phyloP scores from a whole-genome alignment of 2,888 invertebrate genomes.

The Cristatella mucedo region DNA sequence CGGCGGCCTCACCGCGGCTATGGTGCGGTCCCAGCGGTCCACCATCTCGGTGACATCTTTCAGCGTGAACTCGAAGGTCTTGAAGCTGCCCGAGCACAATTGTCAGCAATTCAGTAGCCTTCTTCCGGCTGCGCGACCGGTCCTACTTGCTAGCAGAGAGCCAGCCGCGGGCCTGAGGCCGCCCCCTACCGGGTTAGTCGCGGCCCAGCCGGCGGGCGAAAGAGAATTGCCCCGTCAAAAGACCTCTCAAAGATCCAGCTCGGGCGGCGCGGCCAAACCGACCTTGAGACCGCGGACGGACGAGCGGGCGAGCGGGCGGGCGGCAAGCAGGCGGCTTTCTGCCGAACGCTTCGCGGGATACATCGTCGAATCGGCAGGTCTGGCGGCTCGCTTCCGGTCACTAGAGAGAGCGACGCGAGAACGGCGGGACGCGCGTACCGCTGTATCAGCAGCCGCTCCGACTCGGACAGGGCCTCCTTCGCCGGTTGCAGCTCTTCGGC shows the following conservation, averaged over 20 bases:
- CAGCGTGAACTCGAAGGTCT: slow-evolving; percentile 30
- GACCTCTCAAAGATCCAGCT: too few species aligned
- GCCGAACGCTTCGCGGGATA: too few species aligned
- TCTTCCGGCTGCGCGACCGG: slow-evolving; percentile 27
- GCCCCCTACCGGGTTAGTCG: too few species aligned
- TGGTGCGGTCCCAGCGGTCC: slow-evolving; percentile 34
- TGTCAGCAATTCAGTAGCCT: not conserved
- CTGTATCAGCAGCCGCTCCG: slow-evolving; percentile 30
- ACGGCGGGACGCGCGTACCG: slow-evolving; percentile 20
- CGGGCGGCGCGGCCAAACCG: too few species aligned
- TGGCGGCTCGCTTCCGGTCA: not conserved
- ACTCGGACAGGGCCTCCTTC: slow-evolving; percentile 23
- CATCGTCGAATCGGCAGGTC: too few species aligned
- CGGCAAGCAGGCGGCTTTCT: too few species aligned
- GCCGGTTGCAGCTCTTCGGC: slow-evolving; percentile 16
- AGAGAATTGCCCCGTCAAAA: too few species aligned
- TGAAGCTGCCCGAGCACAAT: slow-evolving; percentile 22
- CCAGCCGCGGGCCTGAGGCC: too few species aligned
- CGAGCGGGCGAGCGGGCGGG: too few species aligned
- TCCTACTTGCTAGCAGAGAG: slow-evolving; percentile 26
- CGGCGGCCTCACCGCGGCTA: slow-evolving; percentile 23
- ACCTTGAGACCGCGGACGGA: too few species aligned
- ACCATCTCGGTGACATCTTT: slow-evolving; percentile 33
- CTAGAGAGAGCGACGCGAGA: too few species aligned
- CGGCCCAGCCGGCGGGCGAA: too few species aligned